Percentiles rank a stretch among this genome's conserved stretches.
These are phyloP conservation scores for Theristicus caerulescens DNA, from an alignment of 2,113 vertebrate species.

Conservation along the genomic window DNA sequence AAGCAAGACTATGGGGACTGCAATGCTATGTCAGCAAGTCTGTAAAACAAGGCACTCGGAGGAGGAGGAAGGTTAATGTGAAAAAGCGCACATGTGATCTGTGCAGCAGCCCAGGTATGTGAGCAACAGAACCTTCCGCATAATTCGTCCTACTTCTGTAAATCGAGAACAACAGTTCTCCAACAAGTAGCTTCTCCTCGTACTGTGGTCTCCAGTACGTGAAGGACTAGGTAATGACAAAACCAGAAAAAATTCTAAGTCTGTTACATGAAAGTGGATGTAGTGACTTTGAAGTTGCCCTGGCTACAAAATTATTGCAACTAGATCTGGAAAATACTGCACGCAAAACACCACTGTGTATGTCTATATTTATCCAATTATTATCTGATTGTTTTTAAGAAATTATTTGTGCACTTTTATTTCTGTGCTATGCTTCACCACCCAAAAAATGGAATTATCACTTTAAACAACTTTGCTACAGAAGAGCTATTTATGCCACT, in stretches of 20 bases:
- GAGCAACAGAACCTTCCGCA: fast-evolving
- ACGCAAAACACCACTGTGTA: background rate
- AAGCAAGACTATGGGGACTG: background rate
- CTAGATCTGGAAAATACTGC: background rate
- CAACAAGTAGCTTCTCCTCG: background rate
- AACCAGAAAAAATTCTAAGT: background rate
- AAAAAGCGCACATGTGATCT: fast-evolving
- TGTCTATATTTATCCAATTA: background rate
- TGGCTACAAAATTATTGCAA: background rate
- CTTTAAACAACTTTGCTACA: background rate
- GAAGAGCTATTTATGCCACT: background rate
- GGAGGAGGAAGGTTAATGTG: background rate
- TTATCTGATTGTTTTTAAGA: background rate
- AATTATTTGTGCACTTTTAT: background rate
- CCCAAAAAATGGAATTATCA: background rate
- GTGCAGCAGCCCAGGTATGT: background rate
- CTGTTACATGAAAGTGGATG: background rate
- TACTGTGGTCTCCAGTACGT: background rate
- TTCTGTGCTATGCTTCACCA: background rate
- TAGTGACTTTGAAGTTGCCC: background rate
- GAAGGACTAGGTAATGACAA: background rate
- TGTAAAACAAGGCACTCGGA: background rate
- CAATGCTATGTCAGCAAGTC: background rate
- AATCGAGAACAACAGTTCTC: fast-evolving
- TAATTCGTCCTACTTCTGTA: background rate